A percentile compares a stretch with the other conserved stretches of the same genome.
phyloP scores from a whole-genome alignment of 2,113 vertebrate species.

The Chamaetylas fuelleborni region DNA sequence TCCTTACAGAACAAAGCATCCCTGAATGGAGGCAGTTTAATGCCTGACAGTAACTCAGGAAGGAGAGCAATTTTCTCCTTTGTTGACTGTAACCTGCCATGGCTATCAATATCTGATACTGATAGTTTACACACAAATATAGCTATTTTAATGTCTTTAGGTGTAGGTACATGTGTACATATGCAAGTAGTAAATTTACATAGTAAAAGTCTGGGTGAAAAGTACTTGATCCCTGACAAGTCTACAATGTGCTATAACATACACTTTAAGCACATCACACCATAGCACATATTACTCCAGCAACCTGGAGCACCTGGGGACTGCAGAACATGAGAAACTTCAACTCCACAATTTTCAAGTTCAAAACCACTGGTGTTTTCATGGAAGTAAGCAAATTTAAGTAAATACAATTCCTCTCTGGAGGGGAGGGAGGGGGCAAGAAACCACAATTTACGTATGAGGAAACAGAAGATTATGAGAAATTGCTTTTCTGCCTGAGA shows the following conservation, averaged over 20 bases:
- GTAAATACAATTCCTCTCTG: not conserved
- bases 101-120: not conserved
- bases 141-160: not conserved
- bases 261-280: not conserved
- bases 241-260: not conserved
- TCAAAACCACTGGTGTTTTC: not conserved
- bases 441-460: not conserved
- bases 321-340: not conserved
- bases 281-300: not conserved
- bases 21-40: not conserved
- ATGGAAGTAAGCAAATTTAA: not conserved
- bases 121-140: not conserved
- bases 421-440: not conserved
- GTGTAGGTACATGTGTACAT: not conserved
- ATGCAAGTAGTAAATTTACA: not conserved
- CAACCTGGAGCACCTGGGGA: not conserved
- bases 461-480: not conserved
- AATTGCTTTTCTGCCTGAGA: constrained; percentile 25
- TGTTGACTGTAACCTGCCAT: not conserved
- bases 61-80: not conserved
- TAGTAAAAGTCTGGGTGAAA: not conserved
- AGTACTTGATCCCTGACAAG: not conserved
- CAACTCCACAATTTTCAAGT: not conserved
- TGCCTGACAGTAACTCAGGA: not conserved
- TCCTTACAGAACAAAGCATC: not conserved